Evolutionary conservation across 2,888 invertebrate genomes (phyloP).

Genomic region (Xestia c-nigrum): DNA sequence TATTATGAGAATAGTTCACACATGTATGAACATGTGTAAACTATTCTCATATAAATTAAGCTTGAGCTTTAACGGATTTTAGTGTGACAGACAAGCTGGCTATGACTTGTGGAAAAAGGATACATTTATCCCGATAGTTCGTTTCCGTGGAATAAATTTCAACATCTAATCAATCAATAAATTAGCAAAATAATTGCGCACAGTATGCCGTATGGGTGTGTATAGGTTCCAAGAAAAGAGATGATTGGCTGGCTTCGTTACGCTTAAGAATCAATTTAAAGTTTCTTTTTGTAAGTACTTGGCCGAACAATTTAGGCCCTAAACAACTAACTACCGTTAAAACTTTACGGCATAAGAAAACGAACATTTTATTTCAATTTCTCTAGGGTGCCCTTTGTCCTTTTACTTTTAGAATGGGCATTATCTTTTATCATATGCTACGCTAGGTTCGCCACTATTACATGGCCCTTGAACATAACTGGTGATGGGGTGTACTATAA

Average conservation of each 20-base stretch:
- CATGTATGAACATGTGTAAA: too few species aligned
- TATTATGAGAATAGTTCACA: not conserved
- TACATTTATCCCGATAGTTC: not conserved
- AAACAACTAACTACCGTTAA: constrained; percentile 45
- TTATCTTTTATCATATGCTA: not conserved
- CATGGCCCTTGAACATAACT: too few species aligned
- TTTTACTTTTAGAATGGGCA: not conserved
- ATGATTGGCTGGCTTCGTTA: not conserved
- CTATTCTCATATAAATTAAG: too few species aligned
- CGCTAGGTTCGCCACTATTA: too few species aligned
- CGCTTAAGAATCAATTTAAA: constrained; percentile 6
- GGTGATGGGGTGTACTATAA: too few species aligned
- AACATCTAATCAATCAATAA: not conserved
- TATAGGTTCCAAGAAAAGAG: not conserved
- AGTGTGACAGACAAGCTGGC: not conserved
- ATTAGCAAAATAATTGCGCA: not conserved
- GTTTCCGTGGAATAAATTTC: not conserved
- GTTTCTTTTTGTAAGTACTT: not conserved
- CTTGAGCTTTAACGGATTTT: not conserved
- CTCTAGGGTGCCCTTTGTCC: constrained; percentile 29
- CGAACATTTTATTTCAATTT: constrained; percentile 49
- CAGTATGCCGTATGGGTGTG: not conserved
- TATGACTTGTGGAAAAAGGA: not conserved
- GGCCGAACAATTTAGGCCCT: constrained; percentile 18
- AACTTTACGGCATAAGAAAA: constrained; percentile 36